phyloP scores from a whole-genome alignment of 2,113 vertebrate species.

The Urocolius indicus region DNA sequence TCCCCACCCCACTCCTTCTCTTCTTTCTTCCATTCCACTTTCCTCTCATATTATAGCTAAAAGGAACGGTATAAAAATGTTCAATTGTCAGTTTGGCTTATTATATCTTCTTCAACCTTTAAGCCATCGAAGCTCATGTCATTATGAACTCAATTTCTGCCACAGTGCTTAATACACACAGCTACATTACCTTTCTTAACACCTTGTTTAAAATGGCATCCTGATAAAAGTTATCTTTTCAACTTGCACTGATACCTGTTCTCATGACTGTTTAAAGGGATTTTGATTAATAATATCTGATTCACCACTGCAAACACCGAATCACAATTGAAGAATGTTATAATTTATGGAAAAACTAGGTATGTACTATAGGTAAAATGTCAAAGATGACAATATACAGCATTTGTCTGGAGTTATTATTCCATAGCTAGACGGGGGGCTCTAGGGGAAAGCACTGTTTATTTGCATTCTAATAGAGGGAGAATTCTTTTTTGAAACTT shows the following conservation, averaged over 20 bases:
- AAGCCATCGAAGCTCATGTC: neutral
- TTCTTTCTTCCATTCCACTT: neutral
- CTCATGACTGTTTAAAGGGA: neutral
- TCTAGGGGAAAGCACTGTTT: constrained; percentile 30
- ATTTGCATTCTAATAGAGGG: constrained; percentile 69
- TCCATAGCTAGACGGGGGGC: neutral
- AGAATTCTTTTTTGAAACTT: constrained; percentile 57
- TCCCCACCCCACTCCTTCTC: neutral
- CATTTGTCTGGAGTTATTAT: constrained; percentile 39
- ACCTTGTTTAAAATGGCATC: neutral
- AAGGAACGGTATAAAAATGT: neutral
- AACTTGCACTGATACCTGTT: neutral
- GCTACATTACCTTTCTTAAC: neutral
- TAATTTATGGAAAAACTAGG: constrained; percentile 44
- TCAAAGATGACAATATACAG: constrained; percentile 8
- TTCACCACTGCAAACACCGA: neutral
- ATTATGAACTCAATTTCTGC: neutral
- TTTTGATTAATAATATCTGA: constrained; percentile 28
- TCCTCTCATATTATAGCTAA: neutral
- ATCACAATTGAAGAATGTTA: constrained; percentile 5
- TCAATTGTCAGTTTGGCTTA: neutral
- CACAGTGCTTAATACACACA: neutral
- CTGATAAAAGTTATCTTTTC: neutral
- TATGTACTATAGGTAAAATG: neutral
- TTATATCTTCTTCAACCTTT: neutral